Conservation (phyloP, 2,797 vertebrate species). For the Odontamblyopus rebecca region DNA sequence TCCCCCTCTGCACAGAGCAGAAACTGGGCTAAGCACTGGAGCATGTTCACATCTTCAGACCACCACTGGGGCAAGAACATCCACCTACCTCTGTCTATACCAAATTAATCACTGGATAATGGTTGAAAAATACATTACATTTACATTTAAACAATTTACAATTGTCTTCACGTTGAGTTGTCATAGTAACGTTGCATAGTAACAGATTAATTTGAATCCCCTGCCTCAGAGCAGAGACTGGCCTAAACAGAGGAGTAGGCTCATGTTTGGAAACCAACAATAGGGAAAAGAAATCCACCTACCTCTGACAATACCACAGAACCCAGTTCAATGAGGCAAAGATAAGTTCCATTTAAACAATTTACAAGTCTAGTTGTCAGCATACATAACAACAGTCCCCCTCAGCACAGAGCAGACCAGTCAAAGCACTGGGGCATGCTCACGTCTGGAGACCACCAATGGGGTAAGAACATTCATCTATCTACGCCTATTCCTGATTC, state of each 20-base stretch:
- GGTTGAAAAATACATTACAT: conserved; percentile 13
- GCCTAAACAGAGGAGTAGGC: conserved; percentile 34
- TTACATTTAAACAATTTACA: neutral
- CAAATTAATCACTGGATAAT: conserved; percentile 35
- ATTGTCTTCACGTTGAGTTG: too few relatives aligned
- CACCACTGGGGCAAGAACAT: conserved; percentile 43
- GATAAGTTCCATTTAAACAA: neutral
- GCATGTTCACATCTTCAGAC: conserved; percentile 24
- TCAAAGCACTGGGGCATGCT: conserved; percentile 22
- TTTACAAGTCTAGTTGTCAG: neutral
- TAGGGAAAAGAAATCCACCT: conserved; percentile 36
- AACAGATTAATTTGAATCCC: conserved; percentile 16
- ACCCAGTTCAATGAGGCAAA: conserved; percentile 17
- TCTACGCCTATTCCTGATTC: too few relatives aligned
- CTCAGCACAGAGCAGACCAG: conserved; percentile 26
- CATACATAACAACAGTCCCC: conserved; percentile 1
- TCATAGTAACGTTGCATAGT: too few relatives aligned
- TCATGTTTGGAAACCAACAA: conserved; percentile 32
- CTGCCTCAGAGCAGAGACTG: conserved; percentile 24
- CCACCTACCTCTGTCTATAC: conserved; percentile 51
- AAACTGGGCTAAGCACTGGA: conserved; percentile 34
- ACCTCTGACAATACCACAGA: conserved; percentile 42
- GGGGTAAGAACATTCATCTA: too few relatives aligned
- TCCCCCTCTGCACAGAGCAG: conserved; percentile 22
- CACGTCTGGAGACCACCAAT: too few relatives aligned